phyloP scores from a whole-genome alignment of 2,797 vertebrate genomes.

The Protonibea diacanthus region DNA sequence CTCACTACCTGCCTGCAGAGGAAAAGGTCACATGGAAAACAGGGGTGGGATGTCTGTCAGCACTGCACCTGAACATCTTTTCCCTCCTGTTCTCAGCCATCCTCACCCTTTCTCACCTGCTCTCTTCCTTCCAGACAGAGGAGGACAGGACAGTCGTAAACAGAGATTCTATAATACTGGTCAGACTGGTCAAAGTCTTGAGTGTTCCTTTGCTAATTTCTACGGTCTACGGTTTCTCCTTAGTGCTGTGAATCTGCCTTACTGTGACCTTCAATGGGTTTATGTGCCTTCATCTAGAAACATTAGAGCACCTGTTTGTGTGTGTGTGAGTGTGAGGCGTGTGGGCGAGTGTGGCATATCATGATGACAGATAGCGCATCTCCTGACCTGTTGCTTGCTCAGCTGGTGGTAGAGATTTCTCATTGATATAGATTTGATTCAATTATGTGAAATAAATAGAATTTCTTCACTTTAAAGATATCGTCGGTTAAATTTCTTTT shows the following conservation, averaged over 20 bases:
- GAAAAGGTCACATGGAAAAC: constrained; percentile 72
- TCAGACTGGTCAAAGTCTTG: constrained; percentile 58
- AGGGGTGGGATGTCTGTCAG: constrained; percentile 61
- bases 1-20: constrained; percentile 64
- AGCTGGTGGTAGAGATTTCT: constrained; percentile 70
- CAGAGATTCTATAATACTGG: constrained; percentile 44
- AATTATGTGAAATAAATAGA: constrained; percentile 83
- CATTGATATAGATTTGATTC: constrained; percentile 79
- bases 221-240: constrained; percentile 74
- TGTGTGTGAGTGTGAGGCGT: constrained; percentile 32
- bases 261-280: constrained; percentile 87
- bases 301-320: constrained; percentile 77
- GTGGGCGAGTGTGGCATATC: constrained; percentile 59
- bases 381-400: constrained; percentile 79
- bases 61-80: constrained; percentile 54
- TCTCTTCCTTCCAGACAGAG: constrained; percentile 49
- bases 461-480: constrained; percentile 70
- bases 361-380: constrained; percentile 68
- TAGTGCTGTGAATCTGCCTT: constrained; percentile 88
- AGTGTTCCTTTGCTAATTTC: constrained; percentile 69
- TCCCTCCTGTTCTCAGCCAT: constrained; percentile 56
- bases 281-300: constrained; percentile 89
- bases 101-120: constrained; percentile 41
- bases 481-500: neutral
- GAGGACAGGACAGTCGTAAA: constrained; percentile 44